These are phyloP conservation scores for Adelosebastes latens DNA, from an alignment of 2,797 vertebrate genomes.

Conservation along the genomic window DNA sequence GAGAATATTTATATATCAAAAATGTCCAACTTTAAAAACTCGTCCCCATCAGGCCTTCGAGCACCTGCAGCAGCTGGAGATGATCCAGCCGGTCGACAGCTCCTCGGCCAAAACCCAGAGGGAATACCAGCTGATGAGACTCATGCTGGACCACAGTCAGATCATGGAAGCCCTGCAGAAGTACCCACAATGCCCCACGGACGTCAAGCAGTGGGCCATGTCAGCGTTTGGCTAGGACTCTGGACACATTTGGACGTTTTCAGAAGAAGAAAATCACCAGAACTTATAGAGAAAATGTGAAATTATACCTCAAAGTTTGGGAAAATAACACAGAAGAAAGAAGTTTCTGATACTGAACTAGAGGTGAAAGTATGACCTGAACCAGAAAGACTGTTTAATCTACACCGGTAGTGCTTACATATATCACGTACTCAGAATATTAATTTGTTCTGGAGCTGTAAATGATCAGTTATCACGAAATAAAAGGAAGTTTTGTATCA, in stretches of 20 bases:
- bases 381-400: neutral
- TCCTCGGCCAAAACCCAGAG: conserved; percentile 84
- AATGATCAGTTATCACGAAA: neutral
- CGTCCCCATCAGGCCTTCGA: conserved; percentile 85
- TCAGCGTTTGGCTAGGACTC: conserved; percentile 79
- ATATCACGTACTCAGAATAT: neutral
- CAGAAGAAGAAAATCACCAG: neutral
- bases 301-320: too few species aligned
- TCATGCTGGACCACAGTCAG: conserved; percentile 91
- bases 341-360: neutral
- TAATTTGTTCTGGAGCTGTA: neutral
- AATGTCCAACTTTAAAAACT: neutral
- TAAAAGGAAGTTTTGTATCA: neutral
- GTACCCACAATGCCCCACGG: conserved; percentile 96
- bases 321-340: neutral
- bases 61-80: conserved; percentile 89
- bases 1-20: neutral
- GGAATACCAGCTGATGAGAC: conserved; percentile 90
- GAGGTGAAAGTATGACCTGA: neutral
- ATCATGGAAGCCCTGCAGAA: conserved; percentile 94
- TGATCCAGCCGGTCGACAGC: conserved; percentile 85
- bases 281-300: neutral
- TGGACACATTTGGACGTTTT: neutral
- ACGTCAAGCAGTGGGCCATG: conserved; percentile 92
- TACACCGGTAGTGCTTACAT: neutral